Conservation (phyloP, 2,888 invertebrate species). For the Lithodes maja region DNA sequence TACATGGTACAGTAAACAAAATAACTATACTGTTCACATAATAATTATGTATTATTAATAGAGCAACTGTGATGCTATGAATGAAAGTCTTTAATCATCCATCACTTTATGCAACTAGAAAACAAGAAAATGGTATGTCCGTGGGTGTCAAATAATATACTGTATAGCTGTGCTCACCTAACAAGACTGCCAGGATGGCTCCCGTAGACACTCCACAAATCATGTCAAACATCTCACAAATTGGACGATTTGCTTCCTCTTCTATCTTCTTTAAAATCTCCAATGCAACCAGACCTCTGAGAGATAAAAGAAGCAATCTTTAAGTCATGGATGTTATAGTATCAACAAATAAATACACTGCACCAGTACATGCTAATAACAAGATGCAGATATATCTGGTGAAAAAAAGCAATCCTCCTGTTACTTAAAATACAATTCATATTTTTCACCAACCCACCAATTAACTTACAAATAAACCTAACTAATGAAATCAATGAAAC, state of each 20-base stretch:
- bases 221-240: constrained; percentile 89
- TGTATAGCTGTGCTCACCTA: constrained; percentile 77
- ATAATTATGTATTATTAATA: not conserved
- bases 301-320: too few relatives aligned
- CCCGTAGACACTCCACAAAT: constrained; percentile 90
- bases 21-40: not conserved
- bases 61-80: not conserved
- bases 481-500: too few relatives aligned
- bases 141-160: not conserved
- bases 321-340: too few relatives aligned
- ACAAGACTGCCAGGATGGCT: constrained; percentile 84
- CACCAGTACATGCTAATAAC: too few relatives aligned
- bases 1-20: too few relatives aligned
- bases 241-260: constrained; percentile 78
- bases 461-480: too few relatives aligned
- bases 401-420: too few relatives aligned
- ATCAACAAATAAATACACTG: too few relatives aligned
- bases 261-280: constrained; percentile 88
- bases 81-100: not conserved
- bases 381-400: too few relatives aligned
- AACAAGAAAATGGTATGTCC: not conserved
- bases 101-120: not conserved
- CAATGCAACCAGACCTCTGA: constrained; percentile 87
- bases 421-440: too few relatives aligned
- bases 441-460: too few relatives aligned